Percentiles rank a stretch among this genome's conserved stretches.
Evolutionary conservation across 2,113 vertebrate species (phyloP).

Genomic region (Pelvicachromis taeniatus): DNA sequence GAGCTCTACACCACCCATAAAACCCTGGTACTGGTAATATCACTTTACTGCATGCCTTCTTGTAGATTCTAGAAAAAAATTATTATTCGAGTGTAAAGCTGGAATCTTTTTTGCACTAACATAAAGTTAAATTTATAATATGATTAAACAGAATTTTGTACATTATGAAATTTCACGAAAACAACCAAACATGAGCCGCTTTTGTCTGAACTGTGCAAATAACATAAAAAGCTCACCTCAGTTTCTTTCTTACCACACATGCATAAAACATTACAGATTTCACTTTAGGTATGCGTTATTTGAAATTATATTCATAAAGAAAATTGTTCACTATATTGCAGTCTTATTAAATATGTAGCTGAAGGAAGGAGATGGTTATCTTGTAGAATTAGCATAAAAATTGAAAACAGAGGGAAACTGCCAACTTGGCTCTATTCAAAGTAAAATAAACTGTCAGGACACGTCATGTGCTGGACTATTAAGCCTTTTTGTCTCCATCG

Average conservation of each 20-base stretch:
- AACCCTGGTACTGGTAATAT: constrained; percentile 79
- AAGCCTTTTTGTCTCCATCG: neutral
- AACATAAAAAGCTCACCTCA: neutral
- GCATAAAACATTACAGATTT: neutral
- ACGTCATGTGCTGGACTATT: neutral
- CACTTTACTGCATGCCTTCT: constrained; percentile 59
- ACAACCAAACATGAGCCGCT: rapidly evolving
- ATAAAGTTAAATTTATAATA: neutral
- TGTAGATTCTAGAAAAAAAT: constrained; percentile 14
- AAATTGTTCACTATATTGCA: neutral
- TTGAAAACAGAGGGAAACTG: neutral
- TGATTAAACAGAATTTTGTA: neutral
- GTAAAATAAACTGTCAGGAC: neutral
- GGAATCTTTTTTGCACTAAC: neutral
- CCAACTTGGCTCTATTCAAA: neutral
- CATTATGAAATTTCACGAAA: neutral
- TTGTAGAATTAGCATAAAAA: neutral
- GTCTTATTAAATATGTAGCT: neutral
- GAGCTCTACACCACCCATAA: constrained; percentile 86
- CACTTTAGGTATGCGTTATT: neutral
- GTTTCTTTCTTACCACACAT: neutral
- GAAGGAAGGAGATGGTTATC: neutral
- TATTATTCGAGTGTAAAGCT: neutral
- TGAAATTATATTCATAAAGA: neutral
- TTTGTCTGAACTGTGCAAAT: neutral